Percentiles rank a stretch among this genome's conserved stretches.
Conservation (phyloP, 2,888 invertebrate genomes). For the Ormyrus labotus region DNA sequence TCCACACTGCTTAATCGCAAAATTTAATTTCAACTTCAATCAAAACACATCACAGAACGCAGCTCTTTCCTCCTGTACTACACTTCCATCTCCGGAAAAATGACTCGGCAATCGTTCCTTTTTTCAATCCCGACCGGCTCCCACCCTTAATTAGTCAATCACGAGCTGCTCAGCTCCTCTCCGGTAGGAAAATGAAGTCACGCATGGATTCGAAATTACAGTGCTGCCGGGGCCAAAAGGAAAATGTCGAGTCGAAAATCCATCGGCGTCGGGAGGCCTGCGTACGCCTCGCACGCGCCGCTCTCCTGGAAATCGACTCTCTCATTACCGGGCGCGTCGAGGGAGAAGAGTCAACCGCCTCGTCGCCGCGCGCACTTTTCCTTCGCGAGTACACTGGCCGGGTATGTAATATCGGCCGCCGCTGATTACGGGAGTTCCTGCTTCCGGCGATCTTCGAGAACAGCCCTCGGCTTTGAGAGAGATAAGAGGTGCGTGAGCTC, state of each 20-base stretch:
- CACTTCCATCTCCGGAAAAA: no score
- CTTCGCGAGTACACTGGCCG: neutral
- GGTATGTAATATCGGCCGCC: neutral
- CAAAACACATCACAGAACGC: no score
- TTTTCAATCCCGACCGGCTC: constrained; percentile 38
- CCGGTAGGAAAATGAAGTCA: constrained; percentile 48
- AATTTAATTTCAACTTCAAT: no score
- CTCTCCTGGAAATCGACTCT: constrained; percentile 20
- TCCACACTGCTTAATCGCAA: no score
- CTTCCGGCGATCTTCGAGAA: constrained; percentile 39
- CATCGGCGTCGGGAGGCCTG: neutral
- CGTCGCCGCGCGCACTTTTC: neutral
- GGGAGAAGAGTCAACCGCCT: constrained; percentile 7
- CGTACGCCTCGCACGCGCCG: constrained; percentile 3
- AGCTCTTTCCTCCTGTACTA: no score
- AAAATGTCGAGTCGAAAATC: constrained; percentile 9
- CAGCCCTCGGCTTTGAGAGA: no score
- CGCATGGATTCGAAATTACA: constrained; percentile 47
- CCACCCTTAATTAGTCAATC: constrained; percentile 45
- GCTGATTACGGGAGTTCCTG: constrained; percentile 40
- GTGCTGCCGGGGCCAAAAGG: neutral
- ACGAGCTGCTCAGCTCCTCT: neutral
- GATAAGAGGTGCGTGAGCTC: no score
- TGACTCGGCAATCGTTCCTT: neutral
- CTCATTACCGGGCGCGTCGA: neutral